Evolutionary conservation across 2,888 invertebrate species (phyloP), one percentile per base, ranked within the genome.

Genomic region (Drosophila anceps): DNA sequence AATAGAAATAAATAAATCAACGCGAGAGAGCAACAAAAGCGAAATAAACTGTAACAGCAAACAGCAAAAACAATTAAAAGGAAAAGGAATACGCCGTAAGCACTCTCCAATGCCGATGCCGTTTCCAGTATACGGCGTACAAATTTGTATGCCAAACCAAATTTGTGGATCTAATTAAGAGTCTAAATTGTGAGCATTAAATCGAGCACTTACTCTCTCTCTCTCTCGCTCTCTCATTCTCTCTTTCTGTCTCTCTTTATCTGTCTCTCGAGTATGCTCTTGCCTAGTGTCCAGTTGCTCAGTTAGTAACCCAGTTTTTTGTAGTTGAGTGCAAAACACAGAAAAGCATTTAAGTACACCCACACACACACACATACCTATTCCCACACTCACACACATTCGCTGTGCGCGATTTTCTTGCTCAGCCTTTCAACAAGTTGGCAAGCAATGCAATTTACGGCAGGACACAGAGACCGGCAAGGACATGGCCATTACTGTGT

Each of bases 1-100:
- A 88, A 88, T 86, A 81, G 87, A 88, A 88, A 86, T 79, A 84
- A 88, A 84, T 84, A 88, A 84, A 88, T 84, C 89, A 88, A 71
- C 71, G 62, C 20, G 53, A 57, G 65, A 59, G 35, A 46, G 27
- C 53, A 29, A 41, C 46, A 31, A 63, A 62, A 50, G 44, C 51
- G 7, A 58, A 33, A 31, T 33, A 24, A 57, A 58, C 18, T 15
- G 46, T 46, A 46, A 53, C 18, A 39, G 33, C 48, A 48, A 71
- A 66, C 46, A 31, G 58, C 50, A 63, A 71, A 78, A 88, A 84
- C 86, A 88, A 79, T 88, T 84, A 84, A 81, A 85, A 73, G 69
- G 73, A 84, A 81, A 85, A 73, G 69, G 73, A 81, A 86, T 83
- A 83, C 35, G 72, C 73, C 79, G 83, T 79, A 74, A 85, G 76